Conservation (phyloP, 2,888 invertebrate species). For the Brachynemurus nebulosus region DNA sequence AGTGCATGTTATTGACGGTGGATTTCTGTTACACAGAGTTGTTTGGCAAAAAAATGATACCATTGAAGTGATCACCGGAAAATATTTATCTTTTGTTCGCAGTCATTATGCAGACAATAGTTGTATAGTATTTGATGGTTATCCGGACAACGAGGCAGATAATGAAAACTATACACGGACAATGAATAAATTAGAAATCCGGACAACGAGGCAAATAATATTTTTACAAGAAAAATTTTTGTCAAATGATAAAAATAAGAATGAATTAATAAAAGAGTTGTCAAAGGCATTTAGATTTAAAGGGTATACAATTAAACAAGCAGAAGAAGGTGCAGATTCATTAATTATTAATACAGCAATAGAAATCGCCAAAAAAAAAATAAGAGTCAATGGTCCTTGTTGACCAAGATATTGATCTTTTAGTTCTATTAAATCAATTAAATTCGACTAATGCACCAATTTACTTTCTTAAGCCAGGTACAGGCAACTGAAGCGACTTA, state of each 20-base stretch:
- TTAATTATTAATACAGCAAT: neutral
- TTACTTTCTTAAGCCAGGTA: too few relatives aligned
- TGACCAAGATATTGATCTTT: slow-evolving; percentile 21
- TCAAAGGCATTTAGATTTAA: neutral
- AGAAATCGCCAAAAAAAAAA: neutral
- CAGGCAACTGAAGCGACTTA: neutral
- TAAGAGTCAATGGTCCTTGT: too few relatives aligned
- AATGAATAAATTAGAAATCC: neutral
- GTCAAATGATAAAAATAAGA: neutral
- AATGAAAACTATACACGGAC: neutral
- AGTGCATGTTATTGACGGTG: neutral
- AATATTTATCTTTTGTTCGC: neutral
- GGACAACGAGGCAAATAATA: neutral
- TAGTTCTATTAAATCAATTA: too few relatives aligned
- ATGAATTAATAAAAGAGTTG: neutral
- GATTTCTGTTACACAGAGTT: neutral
- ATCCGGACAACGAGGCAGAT: neutral
- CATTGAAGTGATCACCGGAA: neutral
- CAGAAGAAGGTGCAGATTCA: neutral
- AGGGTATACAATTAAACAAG: neutral
- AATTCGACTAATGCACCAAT: too few relatives aligned
- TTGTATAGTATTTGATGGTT: neutral
- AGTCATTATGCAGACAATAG: neutral
- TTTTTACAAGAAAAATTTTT: neutral
- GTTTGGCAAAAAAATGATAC: neutral